Evolutionary conservation across 1,140 invertebrate species (phyloP).

Genomic region (Hyles euphorbiae): DNA sequence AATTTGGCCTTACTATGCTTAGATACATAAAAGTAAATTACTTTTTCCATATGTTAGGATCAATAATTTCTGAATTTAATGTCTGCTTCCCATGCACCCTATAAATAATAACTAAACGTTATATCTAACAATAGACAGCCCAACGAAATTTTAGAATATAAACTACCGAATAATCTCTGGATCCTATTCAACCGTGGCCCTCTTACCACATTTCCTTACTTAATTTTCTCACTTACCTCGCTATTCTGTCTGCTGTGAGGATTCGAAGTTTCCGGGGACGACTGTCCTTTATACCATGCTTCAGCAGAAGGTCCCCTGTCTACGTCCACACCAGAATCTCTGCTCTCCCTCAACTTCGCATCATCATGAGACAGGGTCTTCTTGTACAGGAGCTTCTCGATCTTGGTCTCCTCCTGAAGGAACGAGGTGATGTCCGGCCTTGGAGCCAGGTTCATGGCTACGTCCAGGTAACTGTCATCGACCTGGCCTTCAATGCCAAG

Average conservation of each 20-base stretch:
- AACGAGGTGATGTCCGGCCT: slow-evolving; percentile 88
- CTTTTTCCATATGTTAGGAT: no score
- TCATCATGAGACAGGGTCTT: slow-evolving; percentile 78
- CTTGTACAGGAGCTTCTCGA: slow-evolving; percentile 83
- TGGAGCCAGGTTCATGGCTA: slow-evolving; percentile 81
- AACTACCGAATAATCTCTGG: no score
- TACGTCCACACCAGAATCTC: slow-evolving; percentile 86
- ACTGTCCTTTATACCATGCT: slow-evolving; percentile 78
- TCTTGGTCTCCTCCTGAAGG: slow-evolving; percentile 85
- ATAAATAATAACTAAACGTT: no score
- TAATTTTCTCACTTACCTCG: slow-evolving; percentile 67
- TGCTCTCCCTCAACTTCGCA: slow-evolving; percentile 77
- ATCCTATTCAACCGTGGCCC: no score
- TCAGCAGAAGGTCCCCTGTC: slow-evolving; percentile 77
- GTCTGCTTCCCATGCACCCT: no score
- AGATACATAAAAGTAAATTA: no score
- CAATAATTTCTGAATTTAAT: no score
- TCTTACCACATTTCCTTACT: no score
- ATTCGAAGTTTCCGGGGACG: slow-evolving; percentile 78
- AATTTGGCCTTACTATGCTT: no score
- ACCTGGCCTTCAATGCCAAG: slow-evolving; percentile 87
- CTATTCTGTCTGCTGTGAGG: slow-evolving; percentile 87
- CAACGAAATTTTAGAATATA: no score
- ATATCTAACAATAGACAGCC: no score
- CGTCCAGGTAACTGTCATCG: slow-evolving; percentile 80